These are phyloP conservation scores for Planiliza haematocheilus DNA, from an alignment of 2,113 vertebrate species.

Conservation along the genomic window DNA sequence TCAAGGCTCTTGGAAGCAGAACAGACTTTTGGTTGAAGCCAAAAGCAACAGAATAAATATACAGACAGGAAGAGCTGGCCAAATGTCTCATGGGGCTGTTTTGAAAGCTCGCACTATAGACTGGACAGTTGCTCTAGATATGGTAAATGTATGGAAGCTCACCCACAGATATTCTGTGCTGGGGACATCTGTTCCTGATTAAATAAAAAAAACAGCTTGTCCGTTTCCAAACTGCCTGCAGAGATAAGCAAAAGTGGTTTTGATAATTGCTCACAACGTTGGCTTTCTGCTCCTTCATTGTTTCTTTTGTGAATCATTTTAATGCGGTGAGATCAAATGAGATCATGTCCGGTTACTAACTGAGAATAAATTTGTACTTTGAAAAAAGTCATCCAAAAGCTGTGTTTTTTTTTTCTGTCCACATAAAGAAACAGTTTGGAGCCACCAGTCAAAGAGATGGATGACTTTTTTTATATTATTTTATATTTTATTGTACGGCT, in stretches of 20 bases:
- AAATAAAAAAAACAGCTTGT: conserved; percentile 52
- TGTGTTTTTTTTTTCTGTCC: conserved; percentile 29
- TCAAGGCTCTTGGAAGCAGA: conserved; percentile 63
- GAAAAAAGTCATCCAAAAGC: conserved; percentile 19
- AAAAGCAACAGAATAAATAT: conserved; percentile 70
- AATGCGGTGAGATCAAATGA: conserved; percentile 42
- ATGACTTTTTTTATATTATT: background rate
- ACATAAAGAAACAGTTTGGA: conserved; percentile 33
- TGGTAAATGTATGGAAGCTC: conserved; percentile 59
- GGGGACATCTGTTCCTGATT: conserved; percentile 74
- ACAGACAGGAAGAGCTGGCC: conserved; percentile 33
- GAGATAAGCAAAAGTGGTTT: conserved; percentile 71
- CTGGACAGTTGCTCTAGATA: conserved; percentile 35
- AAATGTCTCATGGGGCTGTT: conserved; percentile 59
- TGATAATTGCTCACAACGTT: conserved; percentile 58
- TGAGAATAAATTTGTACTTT: conserved; percentile 10
- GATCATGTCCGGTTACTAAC: conserved; percentile 36
- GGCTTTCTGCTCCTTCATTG: conserved; percentile 42
- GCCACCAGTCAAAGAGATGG: background rate
- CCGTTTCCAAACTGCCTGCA: conserved; percentile 66
- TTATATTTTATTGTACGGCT: conserved; percentile 3
- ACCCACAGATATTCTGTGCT: conserved; percentile 47
- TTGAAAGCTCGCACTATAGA: conserved; percentile 48
- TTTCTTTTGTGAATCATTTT: conserved; percentile 50
- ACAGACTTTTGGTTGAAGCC: conserved; percentile 57